Evolutionary conservation across 2,888 invertebrate genomes (phyloP).

Genomic region (Eupithecia abbreviata): DNA sequence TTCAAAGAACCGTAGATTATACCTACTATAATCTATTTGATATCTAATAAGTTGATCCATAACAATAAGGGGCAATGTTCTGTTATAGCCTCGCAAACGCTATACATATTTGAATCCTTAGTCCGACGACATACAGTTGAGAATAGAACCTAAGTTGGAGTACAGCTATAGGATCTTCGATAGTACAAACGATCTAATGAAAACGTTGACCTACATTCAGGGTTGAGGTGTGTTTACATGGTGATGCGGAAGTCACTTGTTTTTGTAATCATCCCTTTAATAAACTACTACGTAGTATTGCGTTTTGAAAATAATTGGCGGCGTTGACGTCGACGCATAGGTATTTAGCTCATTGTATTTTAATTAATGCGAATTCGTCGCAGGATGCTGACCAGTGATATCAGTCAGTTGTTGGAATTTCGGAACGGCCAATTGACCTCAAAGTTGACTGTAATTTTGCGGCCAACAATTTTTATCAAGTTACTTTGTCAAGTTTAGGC

Average conservation of each 20-base stretch:
- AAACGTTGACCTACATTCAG: constrained; percentile 48
- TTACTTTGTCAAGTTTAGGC: too few relatives aligned
- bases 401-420: too few relatives aligned
- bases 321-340: not conserved
- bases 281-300: not conserved
- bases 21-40: constrained; percentile 14
- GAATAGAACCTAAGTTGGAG: constrained; percentile 18
- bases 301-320: not conserved
- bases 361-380: too few relatives aligned
- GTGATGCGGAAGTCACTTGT: not conserved
- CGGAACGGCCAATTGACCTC: too few relatives aligned
- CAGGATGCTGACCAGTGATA: too few relatives aligned
- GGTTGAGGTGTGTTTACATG: constrained; percentile 17
- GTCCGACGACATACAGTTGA: constrained; percentile 23
- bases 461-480: too few relatives aligned
- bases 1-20: not conserved
- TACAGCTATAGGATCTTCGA: constrained; percentile 36
- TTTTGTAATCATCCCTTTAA: not conserved
- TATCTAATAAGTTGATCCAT: constrained; percentile 39
- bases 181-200: constrained; percentile 46
- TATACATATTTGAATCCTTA: constrained; percentile 24
- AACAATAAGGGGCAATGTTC: constrained; percentile 39
- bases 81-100: constrained; percentile 13
- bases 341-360: too few relatives aligned
- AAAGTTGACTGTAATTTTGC: too few relatives aligned